A percentile compares a stretch with the other conserved stretches of the same genome.
phyloP scores from a whole-genome alignment of 1,140 invertebrate genomes.

The Monomorium pharaonis region DNA sequence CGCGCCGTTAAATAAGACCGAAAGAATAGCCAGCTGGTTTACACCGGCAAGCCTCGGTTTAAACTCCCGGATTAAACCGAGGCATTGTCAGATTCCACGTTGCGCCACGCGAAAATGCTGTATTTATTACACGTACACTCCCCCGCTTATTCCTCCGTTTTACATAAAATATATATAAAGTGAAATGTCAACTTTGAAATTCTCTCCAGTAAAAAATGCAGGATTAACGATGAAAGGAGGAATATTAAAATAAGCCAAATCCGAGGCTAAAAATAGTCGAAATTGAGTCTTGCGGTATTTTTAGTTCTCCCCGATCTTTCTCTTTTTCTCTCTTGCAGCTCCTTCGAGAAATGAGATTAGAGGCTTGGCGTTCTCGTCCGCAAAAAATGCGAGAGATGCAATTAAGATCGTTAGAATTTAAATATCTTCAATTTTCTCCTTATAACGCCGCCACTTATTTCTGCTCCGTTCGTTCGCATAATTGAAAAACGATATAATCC shows the following conservation, averaged over 20 bases:
- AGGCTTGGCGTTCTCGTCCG: too few relatives aligned
- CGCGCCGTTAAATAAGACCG: neutral
- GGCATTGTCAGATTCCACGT: neutral
- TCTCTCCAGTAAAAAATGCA: neutral
- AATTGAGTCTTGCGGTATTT: neutral
- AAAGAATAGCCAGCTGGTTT: neutral
- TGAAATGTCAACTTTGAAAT: neutral
- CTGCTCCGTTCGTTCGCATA: neutral
- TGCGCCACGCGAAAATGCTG: neutral
- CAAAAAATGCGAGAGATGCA: neutral
- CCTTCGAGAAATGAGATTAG: neutral
- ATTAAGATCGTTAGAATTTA: conserved; percentile 9
- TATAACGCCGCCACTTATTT: neutral
- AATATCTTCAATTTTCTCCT: conserved; percentile 17
- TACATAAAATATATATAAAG: neutral
- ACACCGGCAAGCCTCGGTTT: neutral
- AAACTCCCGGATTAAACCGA: conserved; percentile 12
- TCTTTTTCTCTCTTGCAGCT: neutral
- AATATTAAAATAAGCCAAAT: neutral
- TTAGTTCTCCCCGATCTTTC: neutral
- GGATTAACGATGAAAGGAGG: neutral
- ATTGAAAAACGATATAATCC: conserved; percentile 19
- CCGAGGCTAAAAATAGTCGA: neutral
- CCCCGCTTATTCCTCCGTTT: neutral
- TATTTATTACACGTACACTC: neutral